Conservation (phyloP, 30 jellyfish, hydroid and myxozoan species). For the Aurelia aurita region DNA sequence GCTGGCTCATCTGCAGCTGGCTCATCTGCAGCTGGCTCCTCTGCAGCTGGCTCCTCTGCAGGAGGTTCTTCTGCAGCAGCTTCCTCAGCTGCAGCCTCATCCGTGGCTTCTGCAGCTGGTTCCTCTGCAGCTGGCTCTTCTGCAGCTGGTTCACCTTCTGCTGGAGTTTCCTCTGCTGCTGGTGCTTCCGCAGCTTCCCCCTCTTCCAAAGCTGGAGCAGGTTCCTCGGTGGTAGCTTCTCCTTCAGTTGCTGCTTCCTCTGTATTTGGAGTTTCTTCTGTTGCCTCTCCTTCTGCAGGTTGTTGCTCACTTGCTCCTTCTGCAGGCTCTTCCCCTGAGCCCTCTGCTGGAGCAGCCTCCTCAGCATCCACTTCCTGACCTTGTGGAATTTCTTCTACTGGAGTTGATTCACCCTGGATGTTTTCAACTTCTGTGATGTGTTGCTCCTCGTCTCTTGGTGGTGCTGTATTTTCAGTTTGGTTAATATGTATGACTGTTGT, state of each 20-base stretch:
- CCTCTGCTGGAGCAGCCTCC: not conserved
- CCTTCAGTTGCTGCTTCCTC: constrained; percentile 15
- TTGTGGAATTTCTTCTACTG: not conserved
- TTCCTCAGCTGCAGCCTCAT: constrained; percentile 34
- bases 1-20: constrained; percentile 61
- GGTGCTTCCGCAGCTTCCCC: constrained; percentile 20
- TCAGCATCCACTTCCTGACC: not conserved
- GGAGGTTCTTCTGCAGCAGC: constrained; percentile 46
- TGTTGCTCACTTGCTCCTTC: not conserved
- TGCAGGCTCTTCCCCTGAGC: not conserved
- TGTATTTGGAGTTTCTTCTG: constrained; percentile 2
- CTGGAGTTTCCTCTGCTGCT: constrained; percentile 8
- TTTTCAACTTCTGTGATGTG: constrained; percentile 37
- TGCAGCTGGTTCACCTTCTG: constrained; percentile 28
- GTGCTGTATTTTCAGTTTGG: not conserved
- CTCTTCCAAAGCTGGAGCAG: constrained; percentile 1
- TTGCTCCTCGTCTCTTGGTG: constrained; percentile 3
- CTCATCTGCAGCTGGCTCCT: constrained; percentile 46
- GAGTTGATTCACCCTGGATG: not conserved
- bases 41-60: constrained; percentile 39
- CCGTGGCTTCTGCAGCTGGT: constrained; percentile 25
- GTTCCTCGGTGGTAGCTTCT: constrained; percentile 18
- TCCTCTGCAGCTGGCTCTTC: constrained; percentile 32
- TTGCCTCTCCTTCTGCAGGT: not conserved
- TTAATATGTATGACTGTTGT: constrained; percentile 30